Evolutionary conservation across 2,888 invertebrate species (phyloP).

Genomic region (Morpho achilles): DNA sequence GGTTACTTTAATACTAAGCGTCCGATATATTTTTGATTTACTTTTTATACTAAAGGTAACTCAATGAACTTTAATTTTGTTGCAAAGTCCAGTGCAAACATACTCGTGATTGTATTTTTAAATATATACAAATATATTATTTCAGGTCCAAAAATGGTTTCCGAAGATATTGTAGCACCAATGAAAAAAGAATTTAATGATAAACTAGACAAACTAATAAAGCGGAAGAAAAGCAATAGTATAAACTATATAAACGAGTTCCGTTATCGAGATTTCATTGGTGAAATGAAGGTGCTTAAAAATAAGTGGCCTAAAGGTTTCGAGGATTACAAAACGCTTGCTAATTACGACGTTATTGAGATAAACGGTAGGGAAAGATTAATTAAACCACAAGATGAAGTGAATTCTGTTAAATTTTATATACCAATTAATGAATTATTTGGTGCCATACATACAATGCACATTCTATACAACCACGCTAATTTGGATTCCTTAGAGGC

Average conservation of each 20-base stretch:
- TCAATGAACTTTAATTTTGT: too few relatives aligned
- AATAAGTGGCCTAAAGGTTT: slow-evolving; percentile 44
- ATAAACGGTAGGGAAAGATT: slow-evolving; percentile 45
- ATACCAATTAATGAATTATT: slow-evolving; percentile 52
- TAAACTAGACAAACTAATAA: slow-evolving; percentile 44
- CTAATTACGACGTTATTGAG: slow-evolving; percentile 51
- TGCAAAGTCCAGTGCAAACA: too few relatives aligned
- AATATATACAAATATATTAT: background rate
- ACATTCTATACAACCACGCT: slow-evolving; percentile 55
- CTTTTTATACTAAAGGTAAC: too few relatives aligned
- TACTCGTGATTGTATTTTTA: too few relatives aligned
- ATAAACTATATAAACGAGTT: slow-evolving; percentile 43
- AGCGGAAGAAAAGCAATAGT: slow-evolving; percentile 54
- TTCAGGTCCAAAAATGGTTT: slow-evolving; percentile 37
- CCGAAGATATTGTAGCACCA: slow-evolving; percentile 34
- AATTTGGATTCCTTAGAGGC: slow-evolving; percentile 46
- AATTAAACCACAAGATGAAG: slow-evolving; percentile 46
- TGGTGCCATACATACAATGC: slow-evolving; percentile 58
- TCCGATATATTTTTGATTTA: too few relatives aligned
- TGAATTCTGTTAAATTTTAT: slow-evolving; percentile 48
- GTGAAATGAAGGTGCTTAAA: slow-evolving; percentile 49
- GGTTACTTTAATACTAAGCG: too few relatives aligned
- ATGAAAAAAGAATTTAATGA: slow-evolving; percentile 53
- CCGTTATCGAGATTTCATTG: slow-evolving; percentile 52
- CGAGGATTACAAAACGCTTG: slow-evolving; percentile 56